phyloP scores from a whole-genome alignment of 2,797 vertebrate species.

The Poecilia gillii region DNA sequence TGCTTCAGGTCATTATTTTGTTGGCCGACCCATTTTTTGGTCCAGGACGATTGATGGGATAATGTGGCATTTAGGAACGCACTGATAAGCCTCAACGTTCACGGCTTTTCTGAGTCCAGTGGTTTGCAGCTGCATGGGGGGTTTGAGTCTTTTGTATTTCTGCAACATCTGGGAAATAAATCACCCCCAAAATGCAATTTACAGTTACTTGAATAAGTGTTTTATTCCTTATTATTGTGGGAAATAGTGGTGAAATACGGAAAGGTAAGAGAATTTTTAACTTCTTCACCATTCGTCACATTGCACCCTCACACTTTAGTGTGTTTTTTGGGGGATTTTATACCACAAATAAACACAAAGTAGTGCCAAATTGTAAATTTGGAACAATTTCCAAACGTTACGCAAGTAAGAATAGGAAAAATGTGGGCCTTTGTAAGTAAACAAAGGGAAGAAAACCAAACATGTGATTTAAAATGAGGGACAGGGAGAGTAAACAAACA shows the following conservation, averaged over 20 bases:
- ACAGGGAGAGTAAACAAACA: conserved; percentile 16
- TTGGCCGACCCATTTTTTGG: conserved; percentile 23
- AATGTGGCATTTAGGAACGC: not conserved
- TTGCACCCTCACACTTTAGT: not conserved
- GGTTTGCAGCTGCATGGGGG: not conserved
- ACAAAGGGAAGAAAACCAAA: conserved; percentile 2
- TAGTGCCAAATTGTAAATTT: not conserved
- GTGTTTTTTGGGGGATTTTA: not conserved
- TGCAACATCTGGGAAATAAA: not conserved
- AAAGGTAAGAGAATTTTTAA: not conserved
- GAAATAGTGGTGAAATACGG: not conserved
- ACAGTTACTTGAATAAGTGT: not conserved
- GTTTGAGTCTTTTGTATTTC: not conserved
- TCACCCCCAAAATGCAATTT: not conserved
- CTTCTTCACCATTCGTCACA: not conserved
- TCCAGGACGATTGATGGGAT: not conserved
- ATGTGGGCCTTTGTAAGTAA: not conserved
- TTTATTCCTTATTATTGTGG: not conserved
- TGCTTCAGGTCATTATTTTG: conserved; percentile 25
- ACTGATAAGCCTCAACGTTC: not conserved
- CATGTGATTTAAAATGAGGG: not conserved
- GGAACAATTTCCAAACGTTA: not conserved
- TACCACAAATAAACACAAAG: not conserved
- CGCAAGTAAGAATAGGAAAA: not conserved
- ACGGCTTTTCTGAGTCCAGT: not conserved